phyloP scores from a whole-genome alignment of 2,113 vertebrate species.

The Eretmochelys imbricata region DNA sequence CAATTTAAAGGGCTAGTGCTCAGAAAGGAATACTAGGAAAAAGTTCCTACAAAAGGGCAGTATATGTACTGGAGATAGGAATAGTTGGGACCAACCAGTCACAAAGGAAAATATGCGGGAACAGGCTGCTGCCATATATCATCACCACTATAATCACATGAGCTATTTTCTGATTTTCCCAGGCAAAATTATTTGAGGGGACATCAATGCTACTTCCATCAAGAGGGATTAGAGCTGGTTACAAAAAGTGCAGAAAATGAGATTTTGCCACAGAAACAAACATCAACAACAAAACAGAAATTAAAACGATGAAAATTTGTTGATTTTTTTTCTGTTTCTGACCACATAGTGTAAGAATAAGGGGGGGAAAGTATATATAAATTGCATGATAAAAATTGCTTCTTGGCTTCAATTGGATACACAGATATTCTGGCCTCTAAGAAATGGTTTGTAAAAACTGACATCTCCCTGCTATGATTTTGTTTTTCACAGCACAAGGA shows the following conservation, averaged over 20 bases:
- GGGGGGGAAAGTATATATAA: not conserved
- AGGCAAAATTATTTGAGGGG: not conserved
- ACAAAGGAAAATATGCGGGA: not conserved
- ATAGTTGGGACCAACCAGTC: not conserved
- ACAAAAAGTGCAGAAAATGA: not conserved
- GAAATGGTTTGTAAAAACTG: not conserved
- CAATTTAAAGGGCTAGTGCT: not conserved
- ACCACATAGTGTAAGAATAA: accelerated
- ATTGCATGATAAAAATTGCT: not conserved
- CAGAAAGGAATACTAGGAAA: not conserved
- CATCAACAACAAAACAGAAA: not conserved
- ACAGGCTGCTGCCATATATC: not conserved
- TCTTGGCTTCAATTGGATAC: not conserved
- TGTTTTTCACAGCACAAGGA: not conserved
- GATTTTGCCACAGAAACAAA: not conserved
- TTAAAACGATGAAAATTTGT: not conserved
- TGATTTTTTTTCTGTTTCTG: not conserved
- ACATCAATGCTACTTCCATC: not conserved
- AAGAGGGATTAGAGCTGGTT: not conserved
- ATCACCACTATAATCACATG: not conserved
- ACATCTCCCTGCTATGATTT: too few relatives aligned
- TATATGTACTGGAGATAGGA: not conserved
- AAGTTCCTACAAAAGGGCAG: not conserved
- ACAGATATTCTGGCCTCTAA: not conserved
- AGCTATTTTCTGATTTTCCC: not conserved